Conservation (phyloP, 2,797 vertebrate species). For the Antennarius maculatus region DNA sequence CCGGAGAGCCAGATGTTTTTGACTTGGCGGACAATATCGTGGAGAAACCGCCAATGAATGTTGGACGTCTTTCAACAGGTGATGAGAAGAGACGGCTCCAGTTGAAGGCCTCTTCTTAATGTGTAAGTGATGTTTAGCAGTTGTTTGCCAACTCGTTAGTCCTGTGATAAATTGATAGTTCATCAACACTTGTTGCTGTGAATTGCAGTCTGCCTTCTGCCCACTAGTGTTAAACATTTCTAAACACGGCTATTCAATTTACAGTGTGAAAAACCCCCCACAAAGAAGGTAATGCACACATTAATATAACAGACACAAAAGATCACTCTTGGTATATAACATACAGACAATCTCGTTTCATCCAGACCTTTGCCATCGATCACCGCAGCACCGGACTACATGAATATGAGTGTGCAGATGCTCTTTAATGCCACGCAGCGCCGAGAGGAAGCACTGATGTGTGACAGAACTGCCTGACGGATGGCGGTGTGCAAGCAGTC, state of each 20-base stretch:
- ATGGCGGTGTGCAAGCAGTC: conserved; percentile 32
- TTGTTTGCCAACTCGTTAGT: conserved; percentile 39
- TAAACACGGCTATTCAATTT: neutral
- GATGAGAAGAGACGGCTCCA: conserved; percentile 28
- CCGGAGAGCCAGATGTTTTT: conserved; percentile 66
- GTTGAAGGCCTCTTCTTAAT: conserved; percentile 30
- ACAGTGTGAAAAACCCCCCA: too few relatives aligned
- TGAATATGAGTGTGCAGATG: conserved; percentile 32
- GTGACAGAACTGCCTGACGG: conserved; percentile 58
- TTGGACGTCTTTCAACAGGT: conserved; percentile 62
- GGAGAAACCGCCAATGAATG: conserved; percentile 39
- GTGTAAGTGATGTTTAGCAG: conserved; percentile 37
- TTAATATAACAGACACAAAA: neutral
- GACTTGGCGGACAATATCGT: conserved; percentile 41
- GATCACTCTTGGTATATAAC: neutral
- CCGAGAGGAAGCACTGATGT: conserved; percentile 41
- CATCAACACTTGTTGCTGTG: neutral
- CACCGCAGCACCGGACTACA: conserved; percentile 30
- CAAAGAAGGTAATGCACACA: neutral
- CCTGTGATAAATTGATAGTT: conserved; percentile 24
- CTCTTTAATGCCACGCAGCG: conserved; percentile 48
- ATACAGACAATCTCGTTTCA: neutral
- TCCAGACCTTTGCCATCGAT: conserved; percentile 2
- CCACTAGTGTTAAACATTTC: too few relatives aligned
- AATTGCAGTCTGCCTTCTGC: too few relatives aligned